Conservation (phyloP, 2,113 vertebrate species). For the Pterocles burchelli region DNA sequence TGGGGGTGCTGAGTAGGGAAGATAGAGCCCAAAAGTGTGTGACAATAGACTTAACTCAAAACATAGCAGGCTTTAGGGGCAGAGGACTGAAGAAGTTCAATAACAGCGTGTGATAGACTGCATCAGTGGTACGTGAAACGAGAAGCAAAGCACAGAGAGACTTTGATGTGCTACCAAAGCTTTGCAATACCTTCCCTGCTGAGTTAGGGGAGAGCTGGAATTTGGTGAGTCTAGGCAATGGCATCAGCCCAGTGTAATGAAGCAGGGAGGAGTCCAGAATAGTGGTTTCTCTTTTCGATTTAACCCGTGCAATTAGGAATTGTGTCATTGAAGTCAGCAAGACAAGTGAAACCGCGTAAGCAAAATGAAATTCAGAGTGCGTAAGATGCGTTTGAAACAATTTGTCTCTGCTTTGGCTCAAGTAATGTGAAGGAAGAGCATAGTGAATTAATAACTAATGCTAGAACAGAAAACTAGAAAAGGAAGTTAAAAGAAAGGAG, state of each 20-base stretch:
- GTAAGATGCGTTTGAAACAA: not conserved
- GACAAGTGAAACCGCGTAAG: not conserved
- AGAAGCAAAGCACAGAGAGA: not conserved
- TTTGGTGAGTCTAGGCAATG: not conserved
- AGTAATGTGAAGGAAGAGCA: not conserved
- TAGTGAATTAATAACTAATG: not conserved
- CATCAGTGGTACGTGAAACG: not conserved
- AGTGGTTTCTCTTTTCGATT: not conserved
- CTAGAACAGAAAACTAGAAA: not conserved
- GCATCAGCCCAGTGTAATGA: not conserved
- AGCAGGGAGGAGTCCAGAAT: not conserved
- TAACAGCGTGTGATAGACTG: not conserved
- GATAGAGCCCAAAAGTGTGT: not conserved
- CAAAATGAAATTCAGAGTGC: not conserved
- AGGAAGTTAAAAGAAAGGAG: not conserved
- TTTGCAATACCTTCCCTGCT: not conserved
- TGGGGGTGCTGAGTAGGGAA: not conserved
- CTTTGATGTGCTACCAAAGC: constrained; percentile 43
- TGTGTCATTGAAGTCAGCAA: not conserved
- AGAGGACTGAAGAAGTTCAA: not conserved
- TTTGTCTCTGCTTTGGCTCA: not conserved
- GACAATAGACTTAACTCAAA: not conserved
- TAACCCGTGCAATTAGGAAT: not conserved
- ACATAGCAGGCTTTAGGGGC: not conserved
- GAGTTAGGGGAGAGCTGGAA: not conserved